phyloP scores from a whole-genome alignment of 2,113 vertebrate genomes.

The Nycticebus coucang region DNA sequence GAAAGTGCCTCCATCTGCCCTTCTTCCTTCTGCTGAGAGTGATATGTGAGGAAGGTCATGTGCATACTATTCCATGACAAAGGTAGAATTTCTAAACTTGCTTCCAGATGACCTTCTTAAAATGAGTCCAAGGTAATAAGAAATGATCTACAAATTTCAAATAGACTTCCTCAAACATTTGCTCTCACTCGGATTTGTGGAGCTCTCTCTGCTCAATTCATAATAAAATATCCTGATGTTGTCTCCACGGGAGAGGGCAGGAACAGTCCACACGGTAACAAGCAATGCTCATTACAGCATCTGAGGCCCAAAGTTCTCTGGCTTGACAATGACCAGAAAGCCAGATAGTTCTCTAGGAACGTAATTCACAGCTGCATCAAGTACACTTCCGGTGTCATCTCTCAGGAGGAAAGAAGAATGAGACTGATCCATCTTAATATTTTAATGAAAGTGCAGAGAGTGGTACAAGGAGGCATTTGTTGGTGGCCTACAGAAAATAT shows the following conservation, averaged over 20 bases:
- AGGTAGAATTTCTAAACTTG: background rate
- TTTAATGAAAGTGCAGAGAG: background rate
- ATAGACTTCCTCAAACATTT: background rate
- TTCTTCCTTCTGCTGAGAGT: background rate
- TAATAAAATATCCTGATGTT: background rate
- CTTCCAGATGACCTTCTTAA: slow-evolving; percentile 32
- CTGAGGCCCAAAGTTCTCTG: background rate
- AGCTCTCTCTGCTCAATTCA: background rate
- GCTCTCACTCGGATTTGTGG: background rate
- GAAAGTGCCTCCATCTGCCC: background rate
- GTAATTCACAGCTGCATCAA: background rate
- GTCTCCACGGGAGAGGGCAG: background rate
- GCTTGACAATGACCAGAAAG: slow-evolving; percentile 6
- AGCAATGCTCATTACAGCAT: background rate
- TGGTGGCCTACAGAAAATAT: background rate
- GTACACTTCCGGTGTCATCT: background rate
- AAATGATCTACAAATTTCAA: background rate
- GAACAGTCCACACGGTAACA: background rate
- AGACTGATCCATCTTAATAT: background rate
- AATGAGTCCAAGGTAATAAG: background rate
- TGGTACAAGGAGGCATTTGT: background rate
- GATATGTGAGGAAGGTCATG: background rate
- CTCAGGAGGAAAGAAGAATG: background rate
- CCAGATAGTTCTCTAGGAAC: background rate
- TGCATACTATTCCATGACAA: background rate